A percentile compares a stretch with the other conserved stretches of the same genome.
Evolutionary conservation across 2,113 vertebrate species (phyloP).

Genomic region (Morphnarchus princeps): DNA sequence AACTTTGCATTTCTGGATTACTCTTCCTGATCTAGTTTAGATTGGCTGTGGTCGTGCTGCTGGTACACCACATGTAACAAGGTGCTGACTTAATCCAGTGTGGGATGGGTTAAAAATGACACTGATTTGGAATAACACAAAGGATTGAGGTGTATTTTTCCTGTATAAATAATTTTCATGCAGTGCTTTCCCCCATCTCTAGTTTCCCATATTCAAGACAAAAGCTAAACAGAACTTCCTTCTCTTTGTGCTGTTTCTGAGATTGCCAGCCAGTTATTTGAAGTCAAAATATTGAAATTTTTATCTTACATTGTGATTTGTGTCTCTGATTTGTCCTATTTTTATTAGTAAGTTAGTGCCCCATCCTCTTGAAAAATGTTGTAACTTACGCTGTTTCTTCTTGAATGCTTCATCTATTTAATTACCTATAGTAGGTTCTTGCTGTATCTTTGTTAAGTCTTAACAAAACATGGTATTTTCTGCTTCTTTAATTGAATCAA

Average conservation of each 20-base stretch:
- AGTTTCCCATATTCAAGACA: background rate
- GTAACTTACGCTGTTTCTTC: background rate
- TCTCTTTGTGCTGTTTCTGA: background rate
- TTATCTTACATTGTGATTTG: background rate
- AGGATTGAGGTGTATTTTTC: background rate
- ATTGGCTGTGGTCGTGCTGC: background rate
- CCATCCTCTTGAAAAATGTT: background rate
- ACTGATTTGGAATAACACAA: background rate
- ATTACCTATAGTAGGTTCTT: background rate
- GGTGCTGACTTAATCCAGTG: background rate
- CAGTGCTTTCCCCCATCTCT: background rate
- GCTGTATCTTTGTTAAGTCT: background rate
- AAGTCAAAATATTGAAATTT: background rate
- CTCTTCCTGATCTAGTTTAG: background rate
- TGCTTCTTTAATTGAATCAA: background rate
- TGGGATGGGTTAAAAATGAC: background rate
- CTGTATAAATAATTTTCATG: background rate
- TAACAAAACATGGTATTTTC: background rate
- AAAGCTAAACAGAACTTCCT: background rate
- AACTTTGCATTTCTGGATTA: background rate
- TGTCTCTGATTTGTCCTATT: background rate
- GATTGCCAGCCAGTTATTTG: background rate
- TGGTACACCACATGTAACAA: background rate
- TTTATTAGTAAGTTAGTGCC: background rate
- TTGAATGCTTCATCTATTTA: background rate